Evolutionary conservation across 2,797 vertebrate genomes (phyloP).

Genomic region (Myotis myotis): DNA sequence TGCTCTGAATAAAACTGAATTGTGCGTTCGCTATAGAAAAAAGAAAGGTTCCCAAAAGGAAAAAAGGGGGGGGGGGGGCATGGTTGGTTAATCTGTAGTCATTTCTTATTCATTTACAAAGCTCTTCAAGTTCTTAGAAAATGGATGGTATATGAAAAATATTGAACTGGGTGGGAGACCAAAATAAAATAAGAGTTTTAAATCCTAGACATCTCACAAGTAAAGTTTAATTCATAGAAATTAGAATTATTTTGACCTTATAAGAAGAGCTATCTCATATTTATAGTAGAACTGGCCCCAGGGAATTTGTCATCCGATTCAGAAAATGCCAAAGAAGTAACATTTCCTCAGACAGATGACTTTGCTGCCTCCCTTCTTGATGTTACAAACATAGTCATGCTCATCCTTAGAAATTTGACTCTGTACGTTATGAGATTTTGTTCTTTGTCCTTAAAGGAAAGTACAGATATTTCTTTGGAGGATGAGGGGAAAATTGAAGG

Average conservation of each 20-base stretch:
- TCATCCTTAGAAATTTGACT: background rate
- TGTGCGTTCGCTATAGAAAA: background rate
- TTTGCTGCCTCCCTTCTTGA: background rate
- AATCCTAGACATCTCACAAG: background rate
- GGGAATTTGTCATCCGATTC: background rate
- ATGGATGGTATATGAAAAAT: background rate
- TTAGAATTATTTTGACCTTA: conserved; percentile 1
- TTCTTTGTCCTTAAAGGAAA: conserved; percentile 9
- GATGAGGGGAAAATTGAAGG: background rate
- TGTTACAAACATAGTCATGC: background rate
- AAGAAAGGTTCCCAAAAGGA: background rate
- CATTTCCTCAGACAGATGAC: background rate
- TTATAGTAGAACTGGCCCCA: background rate
- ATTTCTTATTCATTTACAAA: conserved; percentile 30
- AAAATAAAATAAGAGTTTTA: background rate
- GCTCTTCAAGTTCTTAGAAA: conserved; percentile 8
- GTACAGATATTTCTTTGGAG: background rate
- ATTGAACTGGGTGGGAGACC: background rate
- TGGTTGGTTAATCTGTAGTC: background rate
- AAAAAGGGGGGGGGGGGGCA: background rate
- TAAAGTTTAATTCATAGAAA: conserved; percentile 24
- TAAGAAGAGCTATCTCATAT: background rate
- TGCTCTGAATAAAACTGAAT: no score
- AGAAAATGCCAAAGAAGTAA: background rate
- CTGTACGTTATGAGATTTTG: background rate